Base-by-base conservation (phyloP, 2,797 vertebrate species). In the Intellagama lesueurii region DNA sequence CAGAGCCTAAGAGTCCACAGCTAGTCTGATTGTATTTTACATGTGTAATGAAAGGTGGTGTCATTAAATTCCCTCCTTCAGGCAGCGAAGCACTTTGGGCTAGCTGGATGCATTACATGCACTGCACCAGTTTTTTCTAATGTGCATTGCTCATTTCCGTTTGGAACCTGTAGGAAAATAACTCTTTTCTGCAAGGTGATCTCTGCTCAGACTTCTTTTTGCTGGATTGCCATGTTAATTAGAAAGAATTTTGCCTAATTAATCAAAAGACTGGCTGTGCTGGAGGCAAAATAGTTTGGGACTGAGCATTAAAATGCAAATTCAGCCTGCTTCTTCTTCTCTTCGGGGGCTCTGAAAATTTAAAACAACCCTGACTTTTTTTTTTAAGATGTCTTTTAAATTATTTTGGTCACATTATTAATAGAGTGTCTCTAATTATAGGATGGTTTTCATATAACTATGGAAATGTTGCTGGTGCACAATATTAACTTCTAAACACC, bases 351-450 rank as follows among this genome's bases (percentile, higher is more conserved):
- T 86, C 0, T 75, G 89, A 90, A 40, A 92, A 89, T 94, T 94
- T 95, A 87, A 88, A 94, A 89, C 82, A 56, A 86, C 88, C n/a
- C 84, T 91, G 83, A 94, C 93, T 92, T 92, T 94, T 94, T 92
- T 93, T 95, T 83, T 56, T 56, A 56, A 93, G 84, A 94, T 89
- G 91, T 75, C 86, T 92, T 91, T 72, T 90, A 93, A 91, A 52
- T 32, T 83, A 91, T 94, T 94, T 93, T 92, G 81, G 88, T 92
- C 92, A 88, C 92, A 94, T 92, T 93, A 95, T 94, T 91, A 96
- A 94, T 82, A 88, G 92, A 93, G 73, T 86, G 84, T 89, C 92
- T 93, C 85, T 95, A 95, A 93, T 92, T 93, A 88, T 52, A 91
- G 87, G 86, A 77, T 93, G 68, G 64, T 92, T 92, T 91, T 92